phyloP scores from a whole-genome alignment of 2,113 vertebrate genomes.

The Corydoras sp. region DNA sequence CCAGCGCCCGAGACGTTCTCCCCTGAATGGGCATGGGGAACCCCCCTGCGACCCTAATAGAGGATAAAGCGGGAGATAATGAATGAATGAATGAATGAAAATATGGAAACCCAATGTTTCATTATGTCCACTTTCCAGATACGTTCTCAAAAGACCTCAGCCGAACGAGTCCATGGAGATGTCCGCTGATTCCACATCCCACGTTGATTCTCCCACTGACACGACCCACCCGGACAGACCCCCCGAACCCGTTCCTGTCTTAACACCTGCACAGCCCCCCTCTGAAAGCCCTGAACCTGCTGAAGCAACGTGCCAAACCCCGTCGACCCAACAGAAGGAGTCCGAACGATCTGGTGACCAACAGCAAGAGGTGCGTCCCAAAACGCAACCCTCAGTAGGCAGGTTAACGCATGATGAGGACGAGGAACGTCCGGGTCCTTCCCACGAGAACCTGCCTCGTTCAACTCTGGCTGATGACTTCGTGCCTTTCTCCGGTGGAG shows the following conservation, averaged over 20 bases:
- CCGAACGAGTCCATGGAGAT: no score
- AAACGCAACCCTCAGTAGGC: constrained; percentile 26
- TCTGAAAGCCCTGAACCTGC: background rate
- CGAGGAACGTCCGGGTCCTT: constrained; percentile 56
- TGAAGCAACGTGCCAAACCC: constrained; percentile 3
- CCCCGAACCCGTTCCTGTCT: constrained; percentile 17
- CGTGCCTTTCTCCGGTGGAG: constrained; percentile 66
- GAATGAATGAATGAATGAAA: no score
- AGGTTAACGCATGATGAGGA: constrained; percentile 26
- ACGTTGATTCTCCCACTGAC: background rate
- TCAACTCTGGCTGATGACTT: constrained; percentile 43
- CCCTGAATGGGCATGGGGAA: no score
- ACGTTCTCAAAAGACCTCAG: no score
- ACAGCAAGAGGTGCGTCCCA: constrained; percentile 43
- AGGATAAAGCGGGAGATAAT: no score
- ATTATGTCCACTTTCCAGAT: no score
- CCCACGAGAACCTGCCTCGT: constrained; percentile 36
- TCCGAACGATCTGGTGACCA: background rate
- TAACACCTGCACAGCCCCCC: constrained; percentile 18
- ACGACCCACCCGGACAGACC: background rate
- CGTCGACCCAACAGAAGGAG: constrained; percentile 38
- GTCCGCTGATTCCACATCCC: no score
- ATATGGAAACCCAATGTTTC: no score
- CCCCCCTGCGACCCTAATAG: no score
- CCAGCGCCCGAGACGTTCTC: no score